Evolutionary conservation across 1,140 invertebrate genomes (phyloP), one percentile per base, ranked within the genome.

Genomic region (Aphis craccivora): DNA sequence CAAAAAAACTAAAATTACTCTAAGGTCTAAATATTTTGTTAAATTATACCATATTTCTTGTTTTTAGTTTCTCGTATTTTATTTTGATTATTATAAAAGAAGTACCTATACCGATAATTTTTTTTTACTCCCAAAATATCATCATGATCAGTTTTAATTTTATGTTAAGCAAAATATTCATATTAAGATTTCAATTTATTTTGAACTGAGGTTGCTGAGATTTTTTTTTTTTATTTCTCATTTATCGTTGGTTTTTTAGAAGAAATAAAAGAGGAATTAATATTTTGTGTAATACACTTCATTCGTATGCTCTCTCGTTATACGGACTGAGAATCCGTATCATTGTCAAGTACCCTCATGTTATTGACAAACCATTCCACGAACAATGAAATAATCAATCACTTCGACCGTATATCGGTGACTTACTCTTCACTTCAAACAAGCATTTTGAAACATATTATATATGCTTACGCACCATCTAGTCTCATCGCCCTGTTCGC

Each of bases 371-470:
- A 91, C 43, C 45, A 83, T 83, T 81, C 14, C 22, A n/a, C 23
- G 90, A 91, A 91, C 90, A 91, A 91, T 91, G 90, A 83, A 91
- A 91, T 91, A 91, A 91, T 91, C 90, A 91, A 83, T 91, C 89
- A 90, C 89, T 53, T 89, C n/a, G 51, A 40, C 35, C 51, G 48
- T 88, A 40, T 55, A 89, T 40, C 88, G n/a, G 35, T 55, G 88
- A 89, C n/a, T 53, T 55, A 40, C 35, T 89, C 51, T 89, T 53
- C 48, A 55, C 35, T 89, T 37, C 45, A 51, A 51, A 89, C n/a
- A 37, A 89, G 48, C 30, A 35, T 51, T 89, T 53, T 53, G 40
- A 23, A 89, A 89, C 60, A 76, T 53, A 89, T 89, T 53, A 53
- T 51, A 53, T 53, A 30, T 45, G 43, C 83, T 83, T 40, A 37